Percentiles rank a stretch among this genome's conserved stretches.
Evolutionary conservation across 2,888 invertebrate genomes (phyloP).

Genomic region (Pemphredon lugubris): DNA sequence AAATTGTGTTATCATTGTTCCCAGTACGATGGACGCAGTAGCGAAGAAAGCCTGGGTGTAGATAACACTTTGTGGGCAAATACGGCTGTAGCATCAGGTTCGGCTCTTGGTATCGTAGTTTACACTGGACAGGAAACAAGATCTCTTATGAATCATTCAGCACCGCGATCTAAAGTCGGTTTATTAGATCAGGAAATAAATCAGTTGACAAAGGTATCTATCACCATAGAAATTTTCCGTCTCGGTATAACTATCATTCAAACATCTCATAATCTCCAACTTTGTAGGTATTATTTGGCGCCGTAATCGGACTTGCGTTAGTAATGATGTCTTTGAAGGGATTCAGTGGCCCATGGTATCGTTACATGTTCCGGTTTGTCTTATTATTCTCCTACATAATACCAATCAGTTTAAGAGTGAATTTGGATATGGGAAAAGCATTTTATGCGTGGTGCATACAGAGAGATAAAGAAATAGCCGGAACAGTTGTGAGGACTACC

Average conservation of each 20-base stretch:
- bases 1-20: slow-evolving; percentile 34
- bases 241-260: neutral
- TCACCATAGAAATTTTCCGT: neutral
- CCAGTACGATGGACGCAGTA: slow-evolving; percentile 84
- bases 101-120: slow-evolving; percentile 96
- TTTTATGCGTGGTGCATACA: slow-evolving; percentile 99
- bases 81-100: slow-evolving; percentile 98
- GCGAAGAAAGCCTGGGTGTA: slow-evolving; percentile 93
- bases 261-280: slow-evolving; percentile 19
- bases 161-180: slow-evolving; percentile 97
- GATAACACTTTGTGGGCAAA: slow-evolving; percentile 99
- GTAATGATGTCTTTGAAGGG: slow-evolving; percentile 98
- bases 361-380: slow-evolving; percentile 97
- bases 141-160: slow-evolving; percentile 99
- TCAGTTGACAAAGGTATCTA: slow-evolving; percentile 92
- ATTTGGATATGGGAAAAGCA: slow-evolving; percentile 99
- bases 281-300: slow-evolving; percentile 89
- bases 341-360: slow-evolving; percentile 97
- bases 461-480: slow-evolving; percentile 94
- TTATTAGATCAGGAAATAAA: slow-evolving; percentile 97
- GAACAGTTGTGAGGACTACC: slow-evolving; percentile 97
- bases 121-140: slow-evolving; percentile 98
- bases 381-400: slow-evolving; percentile 99
- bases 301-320: slow-evolving; percentile 93
- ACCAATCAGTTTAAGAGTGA: slow-evolving; percentile 98